These are phyloP conservation scores for Armadillidium nasatum DNA, from an alignment of 1,140 invertebrate species.

Conservation along the genomic window DNA sequence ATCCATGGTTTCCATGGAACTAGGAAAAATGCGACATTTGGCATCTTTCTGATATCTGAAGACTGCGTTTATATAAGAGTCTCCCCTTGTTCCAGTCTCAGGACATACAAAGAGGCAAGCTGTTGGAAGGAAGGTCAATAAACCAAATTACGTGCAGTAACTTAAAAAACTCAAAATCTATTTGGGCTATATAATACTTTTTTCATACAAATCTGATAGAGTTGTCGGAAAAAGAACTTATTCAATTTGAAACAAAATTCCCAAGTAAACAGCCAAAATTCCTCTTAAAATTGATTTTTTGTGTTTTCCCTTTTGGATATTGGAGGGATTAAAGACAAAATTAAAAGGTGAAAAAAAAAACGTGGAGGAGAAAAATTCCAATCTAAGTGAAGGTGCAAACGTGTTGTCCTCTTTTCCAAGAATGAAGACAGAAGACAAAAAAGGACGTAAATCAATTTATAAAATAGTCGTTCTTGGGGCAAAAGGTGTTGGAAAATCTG, in stretches of 20 bases:
- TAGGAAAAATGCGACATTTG: background rate
- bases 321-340: conserved; percentile 41
- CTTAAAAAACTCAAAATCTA: background rate
- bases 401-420: conserved; percentile 6
- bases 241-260: background rate
- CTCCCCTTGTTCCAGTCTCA: background rate
- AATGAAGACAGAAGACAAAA: conserved; percentile 10
- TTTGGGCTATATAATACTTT: background rate
- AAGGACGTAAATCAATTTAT: conserved; percentile 18
- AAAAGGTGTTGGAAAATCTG: conserved; percentile 50
- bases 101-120: background rate
- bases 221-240: background rate
- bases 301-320: conserved; percentile 42
- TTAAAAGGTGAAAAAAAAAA: conserved; percentile 33
- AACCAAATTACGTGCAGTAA: background rate
- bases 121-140: background rate
- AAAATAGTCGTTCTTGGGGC: conserved; percentile 33
- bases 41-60: background rate
- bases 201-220: background rate
- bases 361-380: conserved; percentile 23
- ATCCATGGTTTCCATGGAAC: background rate
- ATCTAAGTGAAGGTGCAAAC: conserved; percentile 1
- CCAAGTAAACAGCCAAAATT: background rate
- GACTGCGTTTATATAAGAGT: background rate
- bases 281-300: conserved; percentile 17